These are phyloP conservation scores for Leptocoma aspasia DNA, from an alignment of 2,113 vertebrate genomes.

Conservation along the genomic window DNA sequence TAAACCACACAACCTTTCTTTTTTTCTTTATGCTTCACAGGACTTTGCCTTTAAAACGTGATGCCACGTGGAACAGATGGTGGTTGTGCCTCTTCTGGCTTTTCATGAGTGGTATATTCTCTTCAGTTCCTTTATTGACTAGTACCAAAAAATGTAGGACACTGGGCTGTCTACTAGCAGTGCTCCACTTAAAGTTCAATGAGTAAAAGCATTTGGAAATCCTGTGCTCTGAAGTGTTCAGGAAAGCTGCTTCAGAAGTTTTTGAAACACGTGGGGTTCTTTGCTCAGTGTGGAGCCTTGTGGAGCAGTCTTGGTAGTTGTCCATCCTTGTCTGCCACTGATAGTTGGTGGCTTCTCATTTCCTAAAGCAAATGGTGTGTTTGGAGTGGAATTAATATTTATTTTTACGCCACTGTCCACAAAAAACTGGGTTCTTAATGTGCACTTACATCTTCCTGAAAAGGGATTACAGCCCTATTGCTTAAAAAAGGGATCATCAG, in stretches of 20 bases:
- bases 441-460: not conserved
- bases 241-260: not conserved
- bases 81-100: not conserved
- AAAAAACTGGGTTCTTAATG: not conserved
- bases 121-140: not conserved
- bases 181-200: rapidly evolving
- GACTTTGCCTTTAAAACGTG: not conserved
- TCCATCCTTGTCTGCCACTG: not conserved
- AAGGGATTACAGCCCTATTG: rapidly evolving
- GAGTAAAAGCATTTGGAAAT: not conserved
- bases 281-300: rapidly evolving
- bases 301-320: not conserved
- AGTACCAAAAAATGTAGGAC: not conserved
- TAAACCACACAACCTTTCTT: not conserved
- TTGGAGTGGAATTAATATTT: not conserved
- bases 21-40: not conserved
- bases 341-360: not conserved
- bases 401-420: not conserved
- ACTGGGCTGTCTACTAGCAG: not conserved
- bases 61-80: rapidly evolving
- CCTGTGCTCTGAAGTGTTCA: not conserved
- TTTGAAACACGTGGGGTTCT: rapidly evolving
- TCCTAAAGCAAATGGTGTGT: not conserved
- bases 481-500: not conserved
- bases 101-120: not conserved